A percentile compares a stretch with the other conserved stretches of the same genome.
phyloP scores from a whole-genome alignment of 92 coral and sea anemone genomes.

The Epizoanthus ramosus region DNA sequence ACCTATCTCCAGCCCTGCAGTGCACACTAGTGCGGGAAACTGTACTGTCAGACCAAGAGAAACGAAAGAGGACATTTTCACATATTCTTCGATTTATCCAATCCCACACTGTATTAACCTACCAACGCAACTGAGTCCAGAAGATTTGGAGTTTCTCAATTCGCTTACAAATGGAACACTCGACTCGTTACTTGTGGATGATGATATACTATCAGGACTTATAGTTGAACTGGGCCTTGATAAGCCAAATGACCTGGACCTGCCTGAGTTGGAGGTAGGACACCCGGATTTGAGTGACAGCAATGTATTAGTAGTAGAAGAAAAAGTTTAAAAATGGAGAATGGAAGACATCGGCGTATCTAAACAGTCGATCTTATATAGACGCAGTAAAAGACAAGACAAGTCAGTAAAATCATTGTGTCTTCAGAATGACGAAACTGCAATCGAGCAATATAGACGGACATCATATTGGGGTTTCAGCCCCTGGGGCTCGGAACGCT shows the following conservation, averaged over 20 bases:
- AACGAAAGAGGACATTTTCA: conserved; percentile 38
- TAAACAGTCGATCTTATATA: not conserved
- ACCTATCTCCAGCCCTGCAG: conserved; percentile 35
- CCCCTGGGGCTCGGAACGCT: not conserved
- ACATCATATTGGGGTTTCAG: not conserved
- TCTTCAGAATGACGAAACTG: not conserved
- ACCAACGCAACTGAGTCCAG: conserved; percentile 38
- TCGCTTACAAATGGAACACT: conserved; percentile 20
- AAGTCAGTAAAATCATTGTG: not conserved
- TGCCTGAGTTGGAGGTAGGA: conserved; percentile 30
- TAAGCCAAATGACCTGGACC: conserved; percentile 20
- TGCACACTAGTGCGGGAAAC: conserved; percentile 9
- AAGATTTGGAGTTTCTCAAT: conserved; percentile 28
- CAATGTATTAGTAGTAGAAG: conserved; percentile 7
- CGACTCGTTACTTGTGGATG: conserved; percentile 27
- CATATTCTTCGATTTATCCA: conserved; percentile 34
- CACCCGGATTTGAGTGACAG: conserved; percentile 32
- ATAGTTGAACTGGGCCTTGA: conserved; percentile 30
- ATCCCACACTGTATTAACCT: conserved; percentile 39
- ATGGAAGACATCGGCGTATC: not conserved
- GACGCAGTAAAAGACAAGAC: not conserved
- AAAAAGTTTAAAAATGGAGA: not conserved
- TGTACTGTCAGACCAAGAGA: conserved; percentile 3
- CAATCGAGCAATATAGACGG: not conserved
- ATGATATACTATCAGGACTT: conserved; percentile 11